Percentiles rank a stretch among this genome's conserved stretches.
Evolutionary conservation across 37 sponge, comb jelly and placozoan species (phyloP).

Genomic region (Amphimedon queenslandica): DNA sequence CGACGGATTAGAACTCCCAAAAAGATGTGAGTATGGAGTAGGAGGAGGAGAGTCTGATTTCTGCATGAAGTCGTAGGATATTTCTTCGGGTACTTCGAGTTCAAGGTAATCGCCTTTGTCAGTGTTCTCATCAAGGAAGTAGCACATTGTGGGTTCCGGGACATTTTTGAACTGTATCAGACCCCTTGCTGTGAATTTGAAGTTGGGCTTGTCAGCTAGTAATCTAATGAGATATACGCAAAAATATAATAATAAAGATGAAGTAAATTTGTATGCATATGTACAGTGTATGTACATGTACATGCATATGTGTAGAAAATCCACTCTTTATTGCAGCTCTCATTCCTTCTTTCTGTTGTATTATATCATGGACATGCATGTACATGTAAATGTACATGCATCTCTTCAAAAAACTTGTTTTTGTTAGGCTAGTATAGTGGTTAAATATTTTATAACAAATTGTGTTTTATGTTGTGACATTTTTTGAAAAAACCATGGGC

Average conservation of each 20-base stretch:
- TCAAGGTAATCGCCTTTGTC: constrained; percentile 20
- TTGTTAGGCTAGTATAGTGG: too few species aligned
- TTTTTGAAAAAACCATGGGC: too few species aligned
- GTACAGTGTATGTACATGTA: constrained; percentile 1
- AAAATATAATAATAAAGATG: not conserved
- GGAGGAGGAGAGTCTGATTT: constrained; percentile 21
- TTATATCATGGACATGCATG: too few species aligned
- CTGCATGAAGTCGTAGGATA: constrained; percentile 16
- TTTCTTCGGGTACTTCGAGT: constrained; percentile 30
- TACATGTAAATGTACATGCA: too few species aligned
- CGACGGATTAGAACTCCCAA: not conserved
- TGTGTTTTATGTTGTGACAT: too few species aligned
- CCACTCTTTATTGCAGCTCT: too few species aligned
- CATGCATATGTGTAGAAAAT: too few species aligned
- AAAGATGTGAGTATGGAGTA: constrained; percentile 5
- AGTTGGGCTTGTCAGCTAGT: constrained; percentile 56
- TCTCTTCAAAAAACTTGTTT: too few species aligned
- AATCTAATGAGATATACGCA: constrained; percentile 5
- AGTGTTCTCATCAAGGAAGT: constrained; percentile 61
- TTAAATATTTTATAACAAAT: too few species aligned
- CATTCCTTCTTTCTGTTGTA: too few species aligned
- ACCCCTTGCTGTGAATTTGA: constrained; percentile 56
- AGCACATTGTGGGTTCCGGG: constrained; percentile 47
- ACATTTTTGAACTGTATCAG: constrained; percentile 76
- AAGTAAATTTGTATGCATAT: too few species aligned